These are phyloP conservation scores for Drosophila infuscata DNA, from an alignment of 2,888 invertebrate genomes.

Conservation along the genomic window DNA sequence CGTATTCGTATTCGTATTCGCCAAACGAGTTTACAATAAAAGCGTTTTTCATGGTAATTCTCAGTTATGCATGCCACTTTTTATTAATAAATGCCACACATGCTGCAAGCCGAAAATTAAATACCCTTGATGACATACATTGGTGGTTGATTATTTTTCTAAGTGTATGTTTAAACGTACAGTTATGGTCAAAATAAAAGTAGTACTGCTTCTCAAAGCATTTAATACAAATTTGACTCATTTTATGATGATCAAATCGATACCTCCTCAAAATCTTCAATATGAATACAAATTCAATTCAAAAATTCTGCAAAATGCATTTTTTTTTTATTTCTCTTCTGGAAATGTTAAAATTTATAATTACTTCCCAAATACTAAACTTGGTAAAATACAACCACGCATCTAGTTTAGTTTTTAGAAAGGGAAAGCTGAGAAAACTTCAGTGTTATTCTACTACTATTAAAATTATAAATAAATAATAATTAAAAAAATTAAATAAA, in stretches of 20 bases:
- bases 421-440: not conserved
- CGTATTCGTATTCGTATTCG: constrained; percentile 37
- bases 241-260: not conserved
- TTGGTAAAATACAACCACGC: no score
- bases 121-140: not conserved
- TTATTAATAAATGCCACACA: constrained; percentile 13
- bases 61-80: constrained; percentile 14
- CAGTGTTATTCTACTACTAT: no score
- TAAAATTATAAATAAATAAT: no score
- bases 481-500: not conserved
- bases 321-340: not conserved
- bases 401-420: not conserved
- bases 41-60: constrained; percentile 39
- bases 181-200: not conserved
- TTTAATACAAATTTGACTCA: not conserved
- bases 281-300: not conserved
- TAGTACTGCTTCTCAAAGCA: not conserved
- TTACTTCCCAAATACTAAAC: no score
- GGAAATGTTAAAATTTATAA: not conserved
- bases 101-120: not conserved
- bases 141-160: no score
- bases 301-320: no score
- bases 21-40: constrained; percentile 35
- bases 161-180: not conserved
- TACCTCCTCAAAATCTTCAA: not conserved